Percentiles rank a stretch among this genome's conserved stretches.
Conservation (phyloP, 2,888 invertebrate species). For the Apamea monoglypha region DNA sequence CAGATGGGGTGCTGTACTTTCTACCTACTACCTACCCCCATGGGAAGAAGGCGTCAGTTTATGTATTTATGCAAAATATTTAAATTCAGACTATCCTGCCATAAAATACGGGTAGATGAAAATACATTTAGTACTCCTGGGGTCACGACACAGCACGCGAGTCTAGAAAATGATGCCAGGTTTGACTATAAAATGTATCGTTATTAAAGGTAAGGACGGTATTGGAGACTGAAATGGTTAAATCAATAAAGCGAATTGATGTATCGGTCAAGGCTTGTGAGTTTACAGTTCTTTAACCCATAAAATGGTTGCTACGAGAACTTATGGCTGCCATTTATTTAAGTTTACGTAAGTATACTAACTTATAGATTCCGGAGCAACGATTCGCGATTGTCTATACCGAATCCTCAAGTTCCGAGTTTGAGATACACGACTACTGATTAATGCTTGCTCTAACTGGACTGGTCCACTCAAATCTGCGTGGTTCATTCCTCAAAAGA, state of each 20-base stretch:
- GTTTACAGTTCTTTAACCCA: constrained; percentile 1
- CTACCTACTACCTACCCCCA: not conserved
- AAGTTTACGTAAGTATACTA: too few relatives aligned
- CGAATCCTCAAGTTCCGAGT: too few relatives aligned
- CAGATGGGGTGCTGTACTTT: not conserved
- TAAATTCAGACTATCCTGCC: not conserved
- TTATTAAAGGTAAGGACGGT: not conserved
- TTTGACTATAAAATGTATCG: constrained; percentile 37
- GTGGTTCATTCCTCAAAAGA: too few relatives aligned
- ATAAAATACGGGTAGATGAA: not conserved
- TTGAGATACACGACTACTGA: too few relatives aligned
- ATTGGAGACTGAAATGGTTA: constrained; percentile 22
- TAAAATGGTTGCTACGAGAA: constrained; percentile 19
- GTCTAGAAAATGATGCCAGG: constrained; percentile 13
- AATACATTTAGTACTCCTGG: constrained; percentile 18
- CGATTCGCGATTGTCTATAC: not conserved
- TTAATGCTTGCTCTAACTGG: too few relatives aligned
- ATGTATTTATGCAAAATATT: not conserved
- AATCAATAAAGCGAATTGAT: constrained; percentile 43
- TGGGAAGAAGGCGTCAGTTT: not conserved
- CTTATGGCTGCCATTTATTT: not conserved
- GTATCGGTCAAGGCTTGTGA: constrained; percentile 42
- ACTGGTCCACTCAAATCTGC: too few relatives aligned
- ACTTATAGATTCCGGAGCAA: not conserved
- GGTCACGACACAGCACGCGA: not conserved